A percentile compares a stretch with the other conserved stretches of the same genome.
phyloP scores from a whole-genome alignment of 1,140 invertebrate species.

The Diplogasteroides magnus region DNA sequence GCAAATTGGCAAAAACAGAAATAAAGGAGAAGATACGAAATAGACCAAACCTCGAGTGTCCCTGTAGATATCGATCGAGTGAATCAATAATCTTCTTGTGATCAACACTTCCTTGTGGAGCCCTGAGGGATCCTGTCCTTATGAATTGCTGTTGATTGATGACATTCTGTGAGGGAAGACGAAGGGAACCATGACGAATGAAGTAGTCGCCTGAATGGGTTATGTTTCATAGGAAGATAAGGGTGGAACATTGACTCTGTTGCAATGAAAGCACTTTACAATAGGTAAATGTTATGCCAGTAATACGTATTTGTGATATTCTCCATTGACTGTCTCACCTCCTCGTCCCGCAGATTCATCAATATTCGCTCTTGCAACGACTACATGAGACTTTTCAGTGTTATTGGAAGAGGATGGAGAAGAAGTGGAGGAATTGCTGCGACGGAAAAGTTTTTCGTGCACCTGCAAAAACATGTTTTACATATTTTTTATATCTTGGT shows the following conservation, averaged over 20 bases:
- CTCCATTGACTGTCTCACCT: not conserved
- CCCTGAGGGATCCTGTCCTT: constrained; percentile 6
- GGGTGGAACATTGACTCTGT: too few relatives aligned
- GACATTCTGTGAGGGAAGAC: constrained; percentile 2
- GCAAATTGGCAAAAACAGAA: too few relatives aligned
- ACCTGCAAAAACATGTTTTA: too few relatives aligned
- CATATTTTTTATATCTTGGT: too few relatives aligned
- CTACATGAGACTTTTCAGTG: not conserved
- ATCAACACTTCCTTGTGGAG: constrained; percentile 10
- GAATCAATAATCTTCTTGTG: constrained; percentile 9
- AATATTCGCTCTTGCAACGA: constrained; percentile 18
- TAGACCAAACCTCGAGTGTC: too few relatives aligned
- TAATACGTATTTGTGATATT: too few relatives aligned
- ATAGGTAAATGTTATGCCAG: too few relatives aligned
- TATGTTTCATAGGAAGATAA: too few relatives aligned
- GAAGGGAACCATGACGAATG: constrained; percentile 15
- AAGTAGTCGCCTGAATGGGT: constrained; percentile 7
- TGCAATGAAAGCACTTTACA: too few relatives aligned
- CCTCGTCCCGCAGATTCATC: constrained; percentile 9
- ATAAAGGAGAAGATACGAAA: too few relatives aligned
- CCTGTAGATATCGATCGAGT: not conserved
- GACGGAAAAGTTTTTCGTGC: not conserved
- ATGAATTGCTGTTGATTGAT: not conserved
- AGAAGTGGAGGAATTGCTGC: not conserved
- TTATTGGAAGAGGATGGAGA: not conserved